Percentiles rank a stretch among this genome's conserved stretches.
Conservation (phyloP, 2,888 invertebrate species). For the Asteroscopus sphinx region DNA sequence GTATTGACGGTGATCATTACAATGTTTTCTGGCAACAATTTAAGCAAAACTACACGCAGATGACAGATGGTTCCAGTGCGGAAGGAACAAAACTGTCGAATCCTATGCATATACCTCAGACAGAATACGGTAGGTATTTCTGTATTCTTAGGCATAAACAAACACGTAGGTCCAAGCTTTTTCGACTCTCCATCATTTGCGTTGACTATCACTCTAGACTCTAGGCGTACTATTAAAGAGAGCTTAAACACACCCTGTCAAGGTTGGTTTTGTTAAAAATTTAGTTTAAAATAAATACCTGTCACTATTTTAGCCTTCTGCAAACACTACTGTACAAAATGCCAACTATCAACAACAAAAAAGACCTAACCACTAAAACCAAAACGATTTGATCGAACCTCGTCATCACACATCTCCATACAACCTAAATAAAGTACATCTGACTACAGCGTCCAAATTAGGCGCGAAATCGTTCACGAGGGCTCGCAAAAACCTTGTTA, state of each 20-base stretch:
- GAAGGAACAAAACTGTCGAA: too few relatives aligned
- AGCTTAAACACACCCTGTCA: too few relatives aligned
- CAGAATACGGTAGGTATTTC: too few relatives aligned
- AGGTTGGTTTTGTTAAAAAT: too few relatives aligned
- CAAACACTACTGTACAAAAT: not conserved
- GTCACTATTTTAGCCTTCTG: not conserved
- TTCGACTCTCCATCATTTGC: too few relatives aligned
- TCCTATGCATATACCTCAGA: too few relatives aligned
- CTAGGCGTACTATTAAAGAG: too few relatives aligned
- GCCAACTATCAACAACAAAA: not conserved
- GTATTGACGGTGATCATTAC: not conserved
- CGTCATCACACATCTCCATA: constrained; percentile 49
- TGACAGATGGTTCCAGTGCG: too few relatives aligned
- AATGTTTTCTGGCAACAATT: not conserved
- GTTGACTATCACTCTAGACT: too few relatives aligned
- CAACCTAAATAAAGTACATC: constrained; percentile 73
- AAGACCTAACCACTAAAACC: constrained; percentile 8
- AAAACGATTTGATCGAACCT: constrained; percentile 27
- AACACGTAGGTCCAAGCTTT: too few relatives aligned
- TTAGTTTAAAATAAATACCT: not conserved
- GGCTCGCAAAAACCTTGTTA: constrained; percentile 87
- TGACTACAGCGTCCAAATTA: constrained; percentile 79
- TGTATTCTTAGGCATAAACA: too few relatives aligned
- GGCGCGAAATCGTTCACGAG: constrained; percentile 88
- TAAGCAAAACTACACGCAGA: too few relatives aligned